These are phyloP conservation scores for Troides aeacus DNA, from an alignment of 2,888 invertebrate species.

Conservation along the genomic window DNA sequence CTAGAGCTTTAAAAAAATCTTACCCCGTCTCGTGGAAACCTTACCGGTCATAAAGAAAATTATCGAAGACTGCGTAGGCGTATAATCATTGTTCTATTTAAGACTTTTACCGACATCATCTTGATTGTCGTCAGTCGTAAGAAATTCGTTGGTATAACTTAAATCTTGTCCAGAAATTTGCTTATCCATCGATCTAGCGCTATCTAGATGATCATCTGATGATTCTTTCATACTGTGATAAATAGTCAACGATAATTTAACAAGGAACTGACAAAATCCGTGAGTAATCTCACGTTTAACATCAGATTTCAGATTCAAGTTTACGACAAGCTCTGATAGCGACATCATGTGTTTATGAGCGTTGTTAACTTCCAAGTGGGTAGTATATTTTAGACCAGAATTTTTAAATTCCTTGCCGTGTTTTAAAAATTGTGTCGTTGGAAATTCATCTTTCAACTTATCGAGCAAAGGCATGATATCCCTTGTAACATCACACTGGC, in stretches of 20 bases:
- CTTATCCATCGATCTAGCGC: too few species aligned
- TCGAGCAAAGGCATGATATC: not conserved
- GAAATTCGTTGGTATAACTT: too few species aligned
- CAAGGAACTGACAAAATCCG: not conserved
- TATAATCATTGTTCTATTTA: too few species aligned
- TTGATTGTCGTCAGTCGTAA: too few species aligned
- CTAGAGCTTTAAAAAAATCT: not conserved
- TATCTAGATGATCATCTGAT: too few species aligned
- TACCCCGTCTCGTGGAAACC: not conserved
- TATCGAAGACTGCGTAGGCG: too few species aligned
- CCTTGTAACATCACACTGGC: not conserved
- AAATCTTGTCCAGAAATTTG: too few species aligned
- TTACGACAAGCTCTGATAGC: conserved; percentile 6
- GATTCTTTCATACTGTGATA: too few species aligned
- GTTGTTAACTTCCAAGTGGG: conserved; percentile 7
- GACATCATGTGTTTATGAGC: conserved; percentile 9
- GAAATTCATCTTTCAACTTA: not conserved
- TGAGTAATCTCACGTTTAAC: not conserved
- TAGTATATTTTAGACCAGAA: not conserved
- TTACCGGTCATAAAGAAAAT: too few species aligned
- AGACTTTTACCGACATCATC: too few species aligned
- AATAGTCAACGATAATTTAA: not conserved
- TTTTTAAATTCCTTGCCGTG: conserved; percentile 2
- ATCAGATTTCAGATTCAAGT: conserved; percentile 9
- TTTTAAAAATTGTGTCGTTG: not conserved